Conservation (phyloP, 2,888 invertebrate genomes). For the Agriotes lineatus region DNA sequence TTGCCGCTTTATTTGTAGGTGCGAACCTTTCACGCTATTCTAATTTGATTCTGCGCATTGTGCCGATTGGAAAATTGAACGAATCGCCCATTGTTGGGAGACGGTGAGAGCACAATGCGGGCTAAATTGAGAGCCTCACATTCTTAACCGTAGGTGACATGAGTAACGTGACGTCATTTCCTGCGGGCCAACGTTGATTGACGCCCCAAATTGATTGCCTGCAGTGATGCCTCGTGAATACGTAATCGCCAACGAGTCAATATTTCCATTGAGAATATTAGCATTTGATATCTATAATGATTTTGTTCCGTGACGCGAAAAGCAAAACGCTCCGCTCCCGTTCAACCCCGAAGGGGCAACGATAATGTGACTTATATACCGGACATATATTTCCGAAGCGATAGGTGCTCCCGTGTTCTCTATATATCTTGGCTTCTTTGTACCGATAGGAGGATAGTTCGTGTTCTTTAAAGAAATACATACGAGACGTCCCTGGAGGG, state of each 20-base stretch:
- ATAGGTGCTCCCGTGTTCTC: constrained; percentile 45
- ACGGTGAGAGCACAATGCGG: constrained; percentile 36
- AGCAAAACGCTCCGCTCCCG: constrained; percentile 51
- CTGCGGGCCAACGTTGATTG: constrained; percentile 50
- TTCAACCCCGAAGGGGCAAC: constrained; percentile 32
- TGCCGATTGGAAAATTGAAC: constrained; percentile 57
- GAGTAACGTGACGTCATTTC: constrained; percentile 45
- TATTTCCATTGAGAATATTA: constrained; percentile 59
- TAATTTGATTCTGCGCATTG: constrained; percentile 57
- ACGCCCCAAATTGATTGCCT: constrained; percentile 56
- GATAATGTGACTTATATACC: constrained; percentile 51
- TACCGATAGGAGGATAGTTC: constrained; percentile 26
- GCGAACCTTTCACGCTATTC: constrained; percentile 53
- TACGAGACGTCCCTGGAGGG: constrained; percentile 44
- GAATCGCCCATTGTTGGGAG: constrained; percentile 46
- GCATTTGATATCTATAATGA: constrained; percentile 61
- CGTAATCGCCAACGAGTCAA: constrained; percentile 53
- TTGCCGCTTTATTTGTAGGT: constrained; percentile 44
- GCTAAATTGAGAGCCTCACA: constrained; percentile 46
- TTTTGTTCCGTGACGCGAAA: constrained; percentile 59
- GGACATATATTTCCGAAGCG: constrained; percentile 48
- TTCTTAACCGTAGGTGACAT: constrained; percentile 45
- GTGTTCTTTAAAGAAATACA: constrained; percentile 48
- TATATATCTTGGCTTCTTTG: constrained; percentile 21
- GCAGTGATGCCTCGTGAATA: constrained; percentile 56